Base-by-base conservation (phyloP, 2,797 vertebrate genomes). In the Crypturellus tataupa region DNA sequence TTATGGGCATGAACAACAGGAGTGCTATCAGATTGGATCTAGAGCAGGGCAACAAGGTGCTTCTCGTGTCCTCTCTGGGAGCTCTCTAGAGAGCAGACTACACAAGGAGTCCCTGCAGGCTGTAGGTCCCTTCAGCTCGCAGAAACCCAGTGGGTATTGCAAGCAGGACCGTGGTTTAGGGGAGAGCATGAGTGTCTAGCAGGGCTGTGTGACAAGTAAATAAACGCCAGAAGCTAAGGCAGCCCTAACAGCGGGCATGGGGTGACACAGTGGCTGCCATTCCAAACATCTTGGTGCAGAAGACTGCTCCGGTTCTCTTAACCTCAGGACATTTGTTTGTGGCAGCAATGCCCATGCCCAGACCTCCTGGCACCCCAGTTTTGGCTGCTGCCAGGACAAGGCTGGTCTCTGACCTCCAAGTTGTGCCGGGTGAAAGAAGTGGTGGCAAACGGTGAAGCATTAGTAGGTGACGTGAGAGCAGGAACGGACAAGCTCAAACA, bases 331-430 rank as follows among this genome's bases (percentile, higher is more conserved):
- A 6, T 5, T 12, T 0, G 0, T 35, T 20, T 6, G 3, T 15
- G 60, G 5, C 49, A 85, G 20, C 53, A 63, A 12, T 37, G 42
- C 2, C 47, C 55, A 16, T 35, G 40, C 5, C 60, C 63, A 39
- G 63, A 13, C 2, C 29, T 42, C 55, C 25, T 59, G 3, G 0
- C 6, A 29, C 12, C 0, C 20, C 31, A 19, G 0, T 12, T 73
- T 42, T 0, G 0, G 17, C 31, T 1, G 0, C 11, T 89, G 42
- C 40, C 40, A 49, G 15, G 18, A 71, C 5, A 20, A 40, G 25
- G 25, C 37, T 63, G 25, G 17, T 11, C 1, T 89, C 53, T 55
- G 15, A 12, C 85, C 2, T 21, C 29, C 44, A 42, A 15, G 17
- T 14, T 86, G 33, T 56, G 40, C 31, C 46, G 29, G 5, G 17